Base-by-base conservation (phyloP, 2,113 vertebrate genomes). In the Bos indicus region DNA sequence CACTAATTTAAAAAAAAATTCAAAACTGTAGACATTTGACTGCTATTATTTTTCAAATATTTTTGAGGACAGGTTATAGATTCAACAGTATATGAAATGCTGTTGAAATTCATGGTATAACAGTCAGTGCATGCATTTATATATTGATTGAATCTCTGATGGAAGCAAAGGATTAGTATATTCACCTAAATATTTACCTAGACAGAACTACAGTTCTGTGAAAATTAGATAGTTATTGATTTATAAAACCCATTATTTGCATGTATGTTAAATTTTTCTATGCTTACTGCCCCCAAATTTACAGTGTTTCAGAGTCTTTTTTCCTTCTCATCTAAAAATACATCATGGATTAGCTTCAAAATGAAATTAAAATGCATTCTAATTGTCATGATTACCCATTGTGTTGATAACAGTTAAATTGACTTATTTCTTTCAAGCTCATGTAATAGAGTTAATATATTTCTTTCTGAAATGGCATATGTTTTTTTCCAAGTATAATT, bases 401-500 rank as follows among this genome's bases (percentile, higher is more conserved):
- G 21, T 77, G 5, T 19, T 86, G n/a, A 59, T 46, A 82, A 15
- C 62, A 26, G 3, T 85, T 78, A 67, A 88, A 89, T 21, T 88
- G 52, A 83, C n/a, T 64, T 88, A 51, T 30, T 51, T 85, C 59
- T 56, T 95, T 40, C 26, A 82, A 23, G 54, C 54, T 64, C 5
- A 83, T 36, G 2, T 4, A 86, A 11, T 36, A 82, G 46, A 95
- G 25, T 57, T 85, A 83, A 23, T 14, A 26, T 57, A 17, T 81
- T 81, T 80, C 16, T 86, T 62, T 17, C 36, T 94, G 84, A 57
- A 92, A n/a, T 62, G 3, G 2, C 30, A 46, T 81, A 52, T 0
- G 82, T 43, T 94, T 85, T 57, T 96, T 90, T 95, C 15, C 40
- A 83, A 96, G 12, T 77, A 71, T 94, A 78, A 67, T 82, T 95